phyloP scores from a whole-genome alignment of 2,888 invertebrate genomes.

The Nemapogon koenigi region DNA sequence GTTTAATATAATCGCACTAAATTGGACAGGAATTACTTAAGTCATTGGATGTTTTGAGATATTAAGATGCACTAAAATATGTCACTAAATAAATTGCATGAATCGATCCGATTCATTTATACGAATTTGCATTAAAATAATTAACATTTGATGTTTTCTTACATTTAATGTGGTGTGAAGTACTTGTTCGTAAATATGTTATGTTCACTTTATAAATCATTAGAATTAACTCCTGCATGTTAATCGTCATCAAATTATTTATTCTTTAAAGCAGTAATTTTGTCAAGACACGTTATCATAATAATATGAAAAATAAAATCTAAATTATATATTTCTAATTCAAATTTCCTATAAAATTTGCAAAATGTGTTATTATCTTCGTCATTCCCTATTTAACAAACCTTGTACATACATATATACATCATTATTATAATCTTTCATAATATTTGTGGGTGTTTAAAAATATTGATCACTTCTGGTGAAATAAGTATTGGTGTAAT shows the following conservation, averaged over 20 bases:
- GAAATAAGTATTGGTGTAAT: slow-evolving; percentile 43
- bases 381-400: no score
- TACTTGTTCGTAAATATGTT: slow-evolving; percentile 19
- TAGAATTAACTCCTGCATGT: slow-evolving; percentile 23
- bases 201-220: slow-evolving; percentile 39
- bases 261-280: no score
- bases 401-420: no score
- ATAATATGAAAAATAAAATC: no score
- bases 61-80: slow-evolving; percentile 42
- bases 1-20: slow-evolving; percentile 47
- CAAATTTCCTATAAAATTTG: no score
- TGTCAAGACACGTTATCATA: no score
- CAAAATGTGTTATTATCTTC: no score
- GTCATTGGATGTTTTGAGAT: slow-evolving; percentile 47
- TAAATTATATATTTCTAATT: no score
- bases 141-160: slow-evolving; percentile 29
- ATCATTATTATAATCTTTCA: slow-evolving; percentile 5
- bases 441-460: slow-evolving; percentile 5
- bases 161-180: slow-evolving; percentile 43
- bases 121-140: slow-evolving; percentile 49
- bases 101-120: slow-evolving; percentile 27
- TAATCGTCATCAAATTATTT: no score
- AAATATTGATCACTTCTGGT: slow-evolving; percentile 26
- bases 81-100: slow-evolving; percentile 17
- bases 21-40: slow-evolving; percentile 43